Conservation (phyloP, 2,888 invertebrate genomes). For the Orthosia gothica region DNA sequence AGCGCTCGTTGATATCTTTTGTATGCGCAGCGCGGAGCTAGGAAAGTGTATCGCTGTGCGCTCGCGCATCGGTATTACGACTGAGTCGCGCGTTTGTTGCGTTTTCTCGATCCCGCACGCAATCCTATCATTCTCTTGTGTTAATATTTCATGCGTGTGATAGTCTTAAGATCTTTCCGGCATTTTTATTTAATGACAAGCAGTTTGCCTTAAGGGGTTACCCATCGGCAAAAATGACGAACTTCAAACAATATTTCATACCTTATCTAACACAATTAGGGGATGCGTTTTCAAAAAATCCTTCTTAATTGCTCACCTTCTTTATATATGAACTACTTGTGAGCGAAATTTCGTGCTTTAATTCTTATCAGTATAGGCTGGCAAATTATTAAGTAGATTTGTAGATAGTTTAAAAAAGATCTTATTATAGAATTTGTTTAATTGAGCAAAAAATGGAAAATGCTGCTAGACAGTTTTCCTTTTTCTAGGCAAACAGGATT, state of each 20-base stretch:
- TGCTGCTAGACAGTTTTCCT: constrained; percentile 32
- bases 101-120: constrained; percentile 71
- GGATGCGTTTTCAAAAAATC: background rate
- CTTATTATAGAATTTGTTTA: background rate
- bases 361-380: background rate
- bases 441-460: constrained; percentile 26
- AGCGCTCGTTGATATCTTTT: constrained; percentile 86
- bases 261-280: background rate
- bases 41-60: constrained; percentile 70
- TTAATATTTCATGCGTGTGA: constrained; percentile 53
- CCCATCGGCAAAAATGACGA: background rate
- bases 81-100: constrained; percentile 60
- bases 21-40: constrained; percentile 75
- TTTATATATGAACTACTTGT: background rate
- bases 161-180: constrained; percentile 55
- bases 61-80: constrained; percentile 52
- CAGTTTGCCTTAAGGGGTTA: background rate
- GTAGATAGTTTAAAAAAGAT: no score
- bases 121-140: constrained; percentile 49
- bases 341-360: background rate
- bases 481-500: constrained; percentile 49
- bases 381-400: background rate
- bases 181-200: constrained; percentile 33
- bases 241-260: background rate
- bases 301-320: background rate